phyloP scores from a whole-genome alignment of 2,113 vertebrate genomes.

The Bos javanicus region DNA sequence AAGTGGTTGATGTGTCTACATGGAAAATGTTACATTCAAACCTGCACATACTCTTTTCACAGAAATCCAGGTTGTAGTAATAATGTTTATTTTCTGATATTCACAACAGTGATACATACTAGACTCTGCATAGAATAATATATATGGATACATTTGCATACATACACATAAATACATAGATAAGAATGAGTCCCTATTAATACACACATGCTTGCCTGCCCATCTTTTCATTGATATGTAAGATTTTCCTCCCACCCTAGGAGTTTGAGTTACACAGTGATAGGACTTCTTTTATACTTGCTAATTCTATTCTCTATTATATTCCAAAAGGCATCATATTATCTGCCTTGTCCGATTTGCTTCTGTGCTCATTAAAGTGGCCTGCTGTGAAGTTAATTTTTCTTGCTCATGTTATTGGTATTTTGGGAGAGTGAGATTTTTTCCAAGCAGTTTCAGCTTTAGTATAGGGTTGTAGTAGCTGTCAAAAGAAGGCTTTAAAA shows the following conservation, averaged over 20 bases:
- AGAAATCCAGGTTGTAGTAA: constrained; percentile 5
- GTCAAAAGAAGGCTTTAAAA: constrained; percentile 66
- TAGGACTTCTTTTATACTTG: constrained; percentile 60
- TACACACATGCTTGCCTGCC: neutral
- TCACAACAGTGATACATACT: neutral
- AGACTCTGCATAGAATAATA: neutral
- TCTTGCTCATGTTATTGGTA: constrained; percentile 73
- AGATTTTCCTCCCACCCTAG: neutral
- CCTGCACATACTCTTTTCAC: neutral
- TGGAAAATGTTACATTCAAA: neutral
- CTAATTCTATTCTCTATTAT: constrained; percentile 69
- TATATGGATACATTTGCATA: neutral
- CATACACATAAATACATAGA: constrained; percentile 10
- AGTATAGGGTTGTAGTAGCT: constrained; percentile 53
- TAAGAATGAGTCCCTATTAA: neutral
- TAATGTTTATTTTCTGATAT: constrained; percentile 33
- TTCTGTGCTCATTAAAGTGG: constrained; percentile 62
- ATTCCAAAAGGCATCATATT: constrained; percentile 61
- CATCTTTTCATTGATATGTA: neutral
- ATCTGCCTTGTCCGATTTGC: constrained; percentile 67
- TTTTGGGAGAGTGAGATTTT: constrained; percentile 65
- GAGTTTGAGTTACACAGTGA: constrained; percentile 5
- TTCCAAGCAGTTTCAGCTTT: constrained; percentile 35
- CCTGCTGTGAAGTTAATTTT: constrained; percentile 72
- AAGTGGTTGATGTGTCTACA: neutral